A percentile compares a stretch with the other conserved stretches of the same genome.
Evolutionary conservation across 2,888 invertebrate genomes (phyloP).

Genomic region (Troilus luridus): DNA sequence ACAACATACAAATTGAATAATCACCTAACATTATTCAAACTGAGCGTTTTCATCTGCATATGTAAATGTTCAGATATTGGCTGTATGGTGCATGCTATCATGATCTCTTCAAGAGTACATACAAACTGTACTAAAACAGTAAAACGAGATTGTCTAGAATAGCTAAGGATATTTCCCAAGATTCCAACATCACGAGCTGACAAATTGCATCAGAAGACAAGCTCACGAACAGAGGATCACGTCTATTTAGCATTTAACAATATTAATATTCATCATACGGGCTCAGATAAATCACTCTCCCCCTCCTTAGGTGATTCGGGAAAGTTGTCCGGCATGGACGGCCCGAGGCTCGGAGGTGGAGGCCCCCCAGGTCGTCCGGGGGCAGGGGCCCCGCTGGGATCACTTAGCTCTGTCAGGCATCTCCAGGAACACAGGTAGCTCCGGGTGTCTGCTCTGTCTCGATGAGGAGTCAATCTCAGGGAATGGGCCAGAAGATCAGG

Average conservation of each 20-base stretch:
- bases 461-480: slow-evolving; percentile 9
- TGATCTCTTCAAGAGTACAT: too few species aligned
- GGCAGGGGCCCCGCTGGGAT: slow-evolving; percentile 42
- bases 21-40: too few species aligned
- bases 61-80: too few species aligned
- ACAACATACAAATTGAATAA: too few species aligned
- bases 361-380: slow-evolving; percentile 13
- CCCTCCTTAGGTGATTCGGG: neutral
- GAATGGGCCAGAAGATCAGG: neutral
- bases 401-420: slow-evolving; percentile 45
- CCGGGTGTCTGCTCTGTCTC: neutral
- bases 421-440: slow-evolving; percentile 9
- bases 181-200: slow-evolving; percentile 21
- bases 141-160: neutral
- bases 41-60: too few species aligned
- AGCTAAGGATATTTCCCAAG: neutral
- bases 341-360: neutral
- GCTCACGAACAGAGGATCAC: neutral
- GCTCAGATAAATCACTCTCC: neutral
- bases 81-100: too few species aligned
- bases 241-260: slow-evolving; percentile 5
- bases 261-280: neutral
- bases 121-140: neutral
- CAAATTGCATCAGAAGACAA: slow-evolving; percentile 7
- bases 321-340: neutral